These are phyloP conservation scores for Protula sp. DNA, from an alignment of 2,888 invertebrate species.

Conservation along the genomic window DNA sequence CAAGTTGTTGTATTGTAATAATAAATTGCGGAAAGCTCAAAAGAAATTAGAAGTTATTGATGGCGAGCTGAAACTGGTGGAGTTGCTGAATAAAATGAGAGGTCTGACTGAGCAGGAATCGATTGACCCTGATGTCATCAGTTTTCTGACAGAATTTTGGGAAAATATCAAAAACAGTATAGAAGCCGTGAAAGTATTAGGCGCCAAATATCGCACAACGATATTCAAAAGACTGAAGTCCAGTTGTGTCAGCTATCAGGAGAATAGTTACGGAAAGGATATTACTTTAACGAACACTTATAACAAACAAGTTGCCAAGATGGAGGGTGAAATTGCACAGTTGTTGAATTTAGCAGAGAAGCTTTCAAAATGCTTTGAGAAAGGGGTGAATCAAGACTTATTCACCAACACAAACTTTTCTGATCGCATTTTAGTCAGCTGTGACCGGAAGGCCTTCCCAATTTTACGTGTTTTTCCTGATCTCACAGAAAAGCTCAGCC, in stretches of 20 bases:
- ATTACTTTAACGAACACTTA: neutral
- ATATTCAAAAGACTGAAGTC: constrained; percentile 36
- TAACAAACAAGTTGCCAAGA: neutral
- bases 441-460: constrained; percentile 47
- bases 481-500: constrained; percentile 35
- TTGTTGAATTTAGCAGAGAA: constrained; percentile 10
- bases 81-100: constrained; percentile 33
- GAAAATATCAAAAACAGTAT: constrained; percentile 32
- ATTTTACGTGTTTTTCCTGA: constrained; percentile 42
- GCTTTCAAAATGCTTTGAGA: constrained; percentile 35
- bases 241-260: constrained; percentile 39
- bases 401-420: constrained; percentile 36
- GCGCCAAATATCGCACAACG: constrained; percentile 33
- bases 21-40: constrained; percentile 32
- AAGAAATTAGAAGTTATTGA: constrained; percentile 33
- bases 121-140: constrained; percentile 31
- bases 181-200: constrained; percentile 29
- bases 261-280: constrained; percentile 18
- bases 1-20: constrained; percentile 38
- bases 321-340: neutral
- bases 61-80: constrained; percentile 29
- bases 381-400: constrained; percentile 39
- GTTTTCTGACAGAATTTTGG: constrained; percentile 40
- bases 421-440: constrained; percentile 35
- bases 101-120: constrained; percentile 4